Conservation (phyloP, 2,113 vertebrate genomes). For the Indri indri region DNA sequence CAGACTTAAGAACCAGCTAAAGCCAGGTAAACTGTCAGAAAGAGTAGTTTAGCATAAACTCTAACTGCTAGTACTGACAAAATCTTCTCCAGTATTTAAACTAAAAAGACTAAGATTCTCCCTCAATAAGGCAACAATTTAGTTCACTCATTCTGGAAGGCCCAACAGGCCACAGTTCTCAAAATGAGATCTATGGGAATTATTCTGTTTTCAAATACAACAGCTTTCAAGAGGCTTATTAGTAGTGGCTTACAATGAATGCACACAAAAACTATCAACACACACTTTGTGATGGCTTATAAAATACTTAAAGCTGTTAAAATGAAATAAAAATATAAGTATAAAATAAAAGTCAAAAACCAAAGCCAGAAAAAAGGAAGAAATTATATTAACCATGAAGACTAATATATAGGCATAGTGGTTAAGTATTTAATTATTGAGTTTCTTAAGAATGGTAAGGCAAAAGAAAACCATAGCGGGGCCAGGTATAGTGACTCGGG, state of each 20-base stretch:
- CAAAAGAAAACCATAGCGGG: background rate
- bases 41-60: background rate
- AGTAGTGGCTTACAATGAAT: background rate
- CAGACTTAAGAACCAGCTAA: background rate
- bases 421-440: constrained; percentile 13
- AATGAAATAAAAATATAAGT: background rate
- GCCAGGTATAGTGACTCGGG: too few species aligned
- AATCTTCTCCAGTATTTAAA: background rate
- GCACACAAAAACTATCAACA: constrained; percentile 10
- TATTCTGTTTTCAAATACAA: background rate
- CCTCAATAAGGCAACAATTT: background rate
- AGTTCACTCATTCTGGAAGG: background rate
- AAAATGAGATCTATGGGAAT: background rate
- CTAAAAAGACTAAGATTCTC: background rate
- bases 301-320: constrained; percentile 30
- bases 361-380: background rate
- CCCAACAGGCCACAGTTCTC: background rate
- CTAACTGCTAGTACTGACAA: background rate
- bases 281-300: background rate
- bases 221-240: background rate
- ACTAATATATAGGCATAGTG: background rate
- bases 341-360: constrained; percentile 22
- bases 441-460: background rate
- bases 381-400: background rate
- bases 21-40: background rate